Evolutionary conservation across 1,140 invertebrate species (phyloP).

Genomic region (Drosophila aff.): DNA sequence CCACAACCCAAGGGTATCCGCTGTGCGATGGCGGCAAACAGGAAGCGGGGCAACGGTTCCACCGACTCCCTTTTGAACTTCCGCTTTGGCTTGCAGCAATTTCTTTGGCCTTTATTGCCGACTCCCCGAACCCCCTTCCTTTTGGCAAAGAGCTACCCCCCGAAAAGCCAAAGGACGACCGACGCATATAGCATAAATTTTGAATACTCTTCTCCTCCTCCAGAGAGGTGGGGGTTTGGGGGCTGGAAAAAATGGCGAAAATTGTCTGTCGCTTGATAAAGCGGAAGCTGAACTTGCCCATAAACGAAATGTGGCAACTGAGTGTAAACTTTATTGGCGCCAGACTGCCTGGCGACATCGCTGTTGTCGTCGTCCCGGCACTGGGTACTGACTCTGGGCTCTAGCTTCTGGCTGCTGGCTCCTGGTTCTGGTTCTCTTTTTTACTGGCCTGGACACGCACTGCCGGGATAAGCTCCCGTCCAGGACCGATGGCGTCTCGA

Average conservation of each 20-base stretch:
- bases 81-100: constrained; percentile 80
- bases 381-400: neutral
- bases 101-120: constrained; percentile 80
- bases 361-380: constrained; percentile 46
- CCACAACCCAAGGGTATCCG: constrained; percentile 22
- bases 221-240: neutral
- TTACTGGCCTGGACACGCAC: constrained; percentile 63
- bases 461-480: constrained; percentile 31
- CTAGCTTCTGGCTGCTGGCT: neutral
- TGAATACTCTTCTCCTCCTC: constrained; percentile 50
- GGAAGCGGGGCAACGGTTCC: constrained; percentile 74
- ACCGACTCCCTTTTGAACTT: constrained; percentile 78
- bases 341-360: constrained; percentile 78
- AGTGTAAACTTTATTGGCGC: constrained; percentile 84
- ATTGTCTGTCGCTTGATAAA: constrained; percentile 83
- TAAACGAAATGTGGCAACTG: constrained; percentile 84
- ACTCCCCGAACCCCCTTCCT: neutral
- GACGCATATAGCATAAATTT: constrained; percentile 83
- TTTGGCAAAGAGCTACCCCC: neutral
- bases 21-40: constrained; percentile 54
- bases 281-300: constrained; percentile 83
- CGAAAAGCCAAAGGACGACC: constrained; percentile 41
- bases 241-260: constrained; percentile 69
- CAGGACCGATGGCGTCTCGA: constrained; percentile 67
- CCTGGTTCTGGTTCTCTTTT: constrained; percentile 18